Base-by-base conservation (phyloP, 37 sponge, comb jelly and placozoan species). In the Ephydatia muelleri region DNA sequence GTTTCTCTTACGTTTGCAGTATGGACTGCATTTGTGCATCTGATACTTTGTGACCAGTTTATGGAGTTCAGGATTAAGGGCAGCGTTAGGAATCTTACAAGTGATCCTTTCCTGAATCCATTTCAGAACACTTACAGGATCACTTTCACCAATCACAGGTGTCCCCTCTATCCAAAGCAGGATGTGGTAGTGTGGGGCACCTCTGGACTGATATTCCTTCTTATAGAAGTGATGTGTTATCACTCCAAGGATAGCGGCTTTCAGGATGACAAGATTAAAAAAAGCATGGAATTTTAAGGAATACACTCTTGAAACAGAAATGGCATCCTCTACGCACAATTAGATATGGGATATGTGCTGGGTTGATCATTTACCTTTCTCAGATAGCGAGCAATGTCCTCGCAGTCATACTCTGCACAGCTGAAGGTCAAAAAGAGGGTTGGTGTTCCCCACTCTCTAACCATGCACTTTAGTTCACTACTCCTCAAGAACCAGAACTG, bases 341-440 rank as follows among this genome's bases (percentile, higher is more conserved):
- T 73, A 11, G 66, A 75, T 77, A 79, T 79, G 80, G 65, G 38
- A 57, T 74, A 64, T 26, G 38, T 29, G 65, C 33, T 16, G 23
- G 74, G 67, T 1, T 31, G 65, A 28, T 75, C 66, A 33, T 83
- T 83, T 23, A 83, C 84, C 40, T 38, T 75, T 39, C 75, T 25
- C 30, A 83, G 75, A 35, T 75, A 73, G 32, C 28, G n/a, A 21
- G 21, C 27, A 29, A 29, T 21, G 38, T 30, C 47, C 31, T n/a
- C 65, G 12, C 35, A 77, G n/a, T 84, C 85, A 76, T 84, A 84
- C 67, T 84, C 85, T 29, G 77, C 85, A 75, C 77, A 75, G 36
- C 81, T 80, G 40, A 87, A 81, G 30, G 81, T 87, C 75, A 80
- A 29, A 73, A 87, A 87, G 30, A 80, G 38, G 25, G 87, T 80